phyloP scores from a whole-genome alignment of 2,888 invertebrate species.

The Creontiades dilutus region DNA sequence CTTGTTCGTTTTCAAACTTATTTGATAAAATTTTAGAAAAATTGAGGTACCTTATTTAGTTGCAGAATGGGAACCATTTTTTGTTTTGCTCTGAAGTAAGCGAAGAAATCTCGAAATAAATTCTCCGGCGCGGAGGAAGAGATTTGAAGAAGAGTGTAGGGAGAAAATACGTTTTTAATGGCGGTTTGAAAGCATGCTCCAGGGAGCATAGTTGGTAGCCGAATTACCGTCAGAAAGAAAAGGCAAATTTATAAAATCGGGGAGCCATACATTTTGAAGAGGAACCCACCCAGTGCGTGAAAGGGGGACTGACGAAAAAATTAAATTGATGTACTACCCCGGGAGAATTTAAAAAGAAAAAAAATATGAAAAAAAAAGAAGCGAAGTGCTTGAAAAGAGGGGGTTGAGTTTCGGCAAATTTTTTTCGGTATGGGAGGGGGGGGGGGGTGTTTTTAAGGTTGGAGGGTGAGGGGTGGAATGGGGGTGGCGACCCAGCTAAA shows the following conservation, averaged over 20 bases:
- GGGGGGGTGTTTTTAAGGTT: no score
- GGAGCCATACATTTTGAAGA: conserved; percentile 53
- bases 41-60: no score
- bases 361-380: not conserved
- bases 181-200: conserved; percentile 48
- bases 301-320: not conserved
- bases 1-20: no score
- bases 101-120: not conserved
- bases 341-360: conserved; percentile 18
- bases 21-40: no score
- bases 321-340: conserved; percentile 58
- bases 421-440: not conserved
- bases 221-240: conserved; percentile 41
- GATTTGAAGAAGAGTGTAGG: not conserved
- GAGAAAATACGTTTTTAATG: conserved; percentile 56
- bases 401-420: not conserved
- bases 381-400: not conserved
- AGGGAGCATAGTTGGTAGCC: conserved; percentile 39
- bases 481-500: conserved; percentile 35
- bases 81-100: no score
- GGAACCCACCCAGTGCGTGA: not conserved
- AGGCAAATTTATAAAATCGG: conserved; percentile 62
- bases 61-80: no score
- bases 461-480: not conserved
- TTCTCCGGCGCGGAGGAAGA: not conserved